Percentiles rank a stretch among this genome's conserved stretches.
Conservation (phyloP, 1,140 invertebrate species). For the Latrodectus geometricus region DNA sequence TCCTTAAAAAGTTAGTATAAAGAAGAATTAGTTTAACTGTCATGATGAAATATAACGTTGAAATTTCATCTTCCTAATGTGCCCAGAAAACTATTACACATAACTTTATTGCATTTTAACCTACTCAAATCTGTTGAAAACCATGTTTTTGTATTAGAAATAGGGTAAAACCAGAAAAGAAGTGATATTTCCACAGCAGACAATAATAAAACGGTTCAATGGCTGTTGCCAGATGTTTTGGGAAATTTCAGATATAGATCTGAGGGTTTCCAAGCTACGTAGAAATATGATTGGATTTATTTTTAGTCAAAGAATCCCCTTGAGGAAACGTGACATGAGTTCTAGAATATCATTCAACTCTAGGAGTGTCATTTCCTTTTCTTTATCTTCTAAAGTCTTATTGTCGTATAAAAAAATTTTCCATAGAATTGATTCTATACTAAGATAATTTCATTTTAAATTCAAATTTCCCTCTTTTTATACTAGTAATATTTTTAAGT, state of each 20-base stretch:
- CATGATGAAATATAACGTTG: too few species aligned
- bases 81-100: too few species aligned
- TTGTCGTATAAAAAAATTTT: neutral
- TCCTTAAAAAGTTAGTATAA: too few species aligned
- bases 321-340: neutral
- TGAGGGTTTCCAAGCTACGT: neutral
- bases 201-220: neutral
- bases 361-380: neutral
- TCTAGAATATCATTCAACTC: neutral
- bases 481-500: neutral
- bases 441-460: neutral
- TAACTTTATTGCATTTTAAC: too few species aligned
- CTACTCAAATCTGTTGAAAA: too few species aligned
- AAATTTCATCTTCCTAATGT: too few species aligned
- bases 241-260: neutral
- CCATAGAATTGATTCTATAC: neutral
- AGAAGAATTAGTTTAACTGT: too few species aligned
- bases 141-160: too few species aligned
- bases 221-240: neutral
- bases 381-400: neutral
- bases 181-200: neutral
- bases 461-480: neutral
- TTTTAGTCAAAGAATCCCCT: neutral
- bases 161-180: neutral
- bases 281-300: neutral